phyloP scores from a whole-genome alignment of 2,113 vertebrate genomes.

The Aptenodytes patagonicus region DNA sequence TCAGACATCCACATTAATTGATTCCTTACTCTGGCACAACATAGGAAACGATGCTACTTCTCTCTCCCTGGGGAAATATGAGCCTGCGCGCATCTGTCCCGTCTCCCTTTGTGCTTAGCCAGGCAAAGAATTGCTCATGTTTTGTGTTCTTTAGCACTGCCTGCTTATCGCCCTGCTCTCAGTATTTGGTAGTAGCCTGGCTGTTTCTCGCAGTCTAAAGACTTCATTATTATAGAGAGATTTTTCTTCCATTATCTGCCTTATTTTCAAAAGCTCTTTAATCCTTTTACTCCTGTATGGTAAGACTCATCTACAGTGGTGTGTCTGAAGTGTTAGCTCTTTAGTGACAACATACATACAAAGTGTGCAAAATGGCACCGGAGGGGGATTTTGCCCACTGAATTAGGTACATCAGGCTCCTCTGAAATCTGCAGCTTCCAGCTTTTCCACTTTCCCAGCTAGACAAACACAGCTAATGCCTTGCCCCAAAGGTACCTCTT shows the following conservation, averaged over 20 bases:
- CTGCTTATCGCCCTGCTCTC: background rate
- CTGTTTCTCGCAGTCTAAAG: background rate
- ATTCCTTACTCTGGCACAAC: conserved; percentile 40
- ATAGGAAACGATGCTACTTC: background rate
- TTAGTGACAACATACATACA: background rate
- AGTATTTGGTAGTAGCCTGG: background rate
- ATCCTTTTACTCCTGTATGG: background rate
- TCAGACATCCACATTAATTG: conserved; percentile 49
- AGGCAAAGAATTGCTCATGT: conserved; percentile 4
- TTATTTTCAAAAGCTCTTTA: conserved; percentile 12
- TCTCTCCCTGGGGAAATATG: background rate
- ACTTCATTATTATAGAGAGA: background rate
- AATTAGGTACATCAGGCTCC: background rate
- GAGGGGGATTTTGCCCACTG: background rate
- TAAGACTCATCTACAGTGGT: background rate
- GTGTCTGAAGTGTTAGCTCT: background rate
- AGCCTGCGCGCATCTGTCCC: conserved; percentile 12
- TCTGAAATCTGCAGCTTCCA: background rate
- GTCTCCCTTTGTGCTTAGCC: conserved; percentile 40
- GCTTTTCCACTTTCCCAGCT: background rate
- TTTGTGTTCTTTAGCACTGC: background rate
- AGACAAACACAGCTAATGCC: background rate
- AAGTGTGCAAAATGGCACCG: background rate
- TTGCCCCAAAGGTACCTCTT: background rate
- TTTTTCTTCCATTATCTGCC: conserved; percentile 14